Base-by-base conservation (phyloP, 2,113 vertebrate genomes). In the Ctenomys sociabilis region DNA sequence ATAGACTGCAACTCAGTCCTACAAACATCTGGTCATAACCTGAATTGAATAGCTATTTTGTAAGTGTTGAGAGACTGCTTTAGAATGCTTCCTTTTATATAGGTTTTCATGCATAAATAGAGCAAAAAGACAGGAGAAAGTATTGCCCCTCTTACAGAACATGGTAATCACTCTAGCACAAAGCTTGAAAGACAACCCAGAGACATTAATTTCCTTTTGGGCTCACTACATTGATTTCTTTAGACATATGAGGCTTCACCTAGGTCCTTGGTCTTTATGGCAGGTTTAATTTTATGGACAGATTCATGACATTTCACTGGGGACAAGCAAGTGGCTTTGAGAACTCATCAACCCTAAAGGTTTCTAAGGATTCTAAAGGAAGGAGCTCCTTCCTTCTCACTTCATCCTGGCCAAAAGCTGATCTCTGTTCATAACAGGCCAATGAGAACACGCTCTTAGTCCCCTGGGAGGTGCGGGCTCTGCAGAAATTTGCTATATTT, bases 41-140 rank as follows among this genome's bases (percentile, higher is more conserved):
- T 70, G 57, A 93, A 80, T 5, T 75, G 28, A 73, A 75, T 1
- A 19, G 63, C 75, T 87, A 54, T 84, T 66, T 91, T 94, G 32
- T 43, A 49, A 73, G 14, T 49, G 28, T 59, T 80, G 61, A 94
- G 21, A 81, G 45, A 82, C 49, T 72, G 83, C 37, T n/a, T 86
- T 37, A 84, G n/a, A 78, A 37, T 26, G 11, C 88, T 85, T 73
- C 68, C 83, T 95, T 63, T 28, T 43, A 52, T 30, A 45, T 7
- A 54, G 49, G 90, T 52, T 93, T 92, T 80, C 75, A 63, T 73
- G 85, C 88, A 14, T 91, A 93, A 96, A 86, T 13, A 24, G n/a
- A 91, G 8, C 45, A 86, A 80, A 70, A 94, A 85, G 59, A 61
- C 22, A 85, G 77, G 22, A 83, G 66, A 89, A 88, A 86, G 7